A percentile compares a stretch with the other conserved stretches of the same genome.
phyloP scores from a whole-genome alignment of 1,140 invertebrate genomes.

The Apis laboriosa region DNA sequence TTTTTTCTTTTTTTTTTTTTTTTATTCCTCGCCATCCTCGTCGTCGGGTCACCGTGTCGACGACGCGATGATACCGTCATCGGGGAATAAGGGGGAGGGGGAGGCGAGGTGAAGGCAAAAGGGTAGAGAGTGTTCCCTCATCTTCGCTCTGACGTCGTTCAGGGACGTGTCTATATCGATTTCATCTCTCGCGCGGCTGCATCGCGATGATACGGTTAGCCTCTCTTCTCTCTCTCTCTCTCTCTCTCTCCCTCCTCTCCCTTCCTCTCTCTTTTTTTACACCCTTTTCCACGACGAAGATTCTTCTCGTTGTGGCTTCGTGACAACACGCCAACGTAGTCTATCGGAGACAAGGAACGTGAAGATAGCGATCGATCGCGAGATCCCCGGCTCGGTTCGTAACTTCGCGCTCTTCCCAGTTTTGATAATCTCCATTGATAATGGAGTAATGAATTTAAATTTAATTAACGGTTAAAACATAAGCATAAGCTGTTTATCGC shows the following conservation, averaged over 20 bases:
- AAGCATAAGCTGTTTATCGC: neutral
- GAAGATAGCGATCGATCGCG: neutral
- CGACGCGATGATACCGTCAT: conserved; percentile 62
- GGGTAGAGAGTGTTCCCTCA: conserved; percentile 34
- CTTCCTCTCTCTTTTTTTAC: too few species aligned
- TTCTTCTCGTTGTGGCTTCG: too few species aligned
- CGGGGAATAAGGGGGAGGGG: neutral
- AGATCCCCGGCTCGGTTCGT: neutral
- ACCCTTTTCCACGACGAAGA: neutral
- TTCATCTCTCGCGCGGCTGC: conserved; percentile 59
- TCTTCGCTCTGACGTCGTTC: conserved; percentile 62
- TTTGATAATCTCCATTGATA: neutral
- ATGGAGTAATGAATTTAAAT: conserved; percentile 12
- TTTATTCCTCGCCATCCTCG: conserved; percentile 28
- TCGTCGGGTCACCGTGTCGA: conserved; percentile 53
- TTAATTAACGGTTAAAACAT: conserved; percentile 18
- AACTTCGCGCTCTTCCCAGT: neutral
- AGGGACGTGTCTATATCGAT: conserved; percentile 67
- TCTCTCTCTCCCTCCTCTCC: neutral
- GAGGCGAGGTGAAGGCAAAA: conserved; percentile 16
- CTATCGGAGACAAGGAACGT: neutral
- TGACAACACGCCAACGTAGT: too few species aligned
- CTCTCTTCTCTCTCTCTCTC: conserved; percentile 19
- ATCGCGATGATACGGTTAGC: conserved; percentile 47
- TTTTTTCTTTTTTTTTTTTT: neutral